Conservation (phyloP, 2,113 vertebrate genomes). For the Alexandromys fortis region DNA sequence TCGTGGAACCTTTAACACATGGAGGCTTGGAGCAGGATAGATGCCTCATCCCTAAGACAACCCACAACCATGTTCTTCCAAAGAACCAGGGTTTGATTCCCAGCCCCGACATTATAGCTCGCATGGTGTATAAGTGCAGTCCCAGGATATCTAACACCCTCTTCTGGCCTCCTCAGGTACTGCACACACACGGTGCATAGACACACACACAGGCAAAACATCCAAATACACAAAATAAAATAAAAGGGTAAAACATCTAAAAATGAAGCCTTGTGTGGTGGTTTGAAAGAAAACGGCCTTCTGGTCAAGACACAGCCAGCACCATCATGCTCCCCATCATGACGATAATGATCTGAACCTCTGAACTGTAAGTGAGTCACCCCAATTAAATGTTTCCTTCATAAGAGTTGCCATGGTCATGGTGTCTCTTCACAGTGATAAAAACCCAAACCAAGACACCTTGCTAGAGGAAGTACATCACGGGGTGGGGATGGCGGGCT, state of each 20-base stretch:
- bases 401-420: no score
- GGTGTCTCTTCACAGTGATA: no score
- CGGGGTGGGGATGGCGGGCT: background rate
- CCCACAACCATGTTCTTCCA: background rate
- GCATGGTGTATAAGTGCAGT: background rate
- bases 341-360: no score
- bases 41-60: background rate
- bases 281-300: no score
- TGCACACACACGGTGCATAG: background rate
- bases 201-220: background rate
- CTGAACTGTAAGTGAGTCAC: no score
- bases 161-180: background rate
- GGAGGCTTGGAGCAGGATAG: background rate
- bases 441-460: no score
- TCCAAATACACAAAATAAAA: background rate
- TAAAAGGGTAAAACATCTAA: background rate
- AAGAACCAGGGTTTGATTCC: background rate
- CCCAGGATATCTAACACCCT: background rate
- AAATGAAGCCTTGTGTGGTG: no score
- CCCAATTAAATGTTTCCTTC: no score
- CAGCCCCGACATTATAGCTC: background rate
- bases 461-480: background rate
- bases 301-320: no score
- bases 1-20: background rate
- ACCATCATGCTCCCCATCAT: no score